These are phyloP conservation scores for Araneus ventricosus DNA, from an alignment of 1,140 invertebrate species.

Conservation along the genomic window DNA sequence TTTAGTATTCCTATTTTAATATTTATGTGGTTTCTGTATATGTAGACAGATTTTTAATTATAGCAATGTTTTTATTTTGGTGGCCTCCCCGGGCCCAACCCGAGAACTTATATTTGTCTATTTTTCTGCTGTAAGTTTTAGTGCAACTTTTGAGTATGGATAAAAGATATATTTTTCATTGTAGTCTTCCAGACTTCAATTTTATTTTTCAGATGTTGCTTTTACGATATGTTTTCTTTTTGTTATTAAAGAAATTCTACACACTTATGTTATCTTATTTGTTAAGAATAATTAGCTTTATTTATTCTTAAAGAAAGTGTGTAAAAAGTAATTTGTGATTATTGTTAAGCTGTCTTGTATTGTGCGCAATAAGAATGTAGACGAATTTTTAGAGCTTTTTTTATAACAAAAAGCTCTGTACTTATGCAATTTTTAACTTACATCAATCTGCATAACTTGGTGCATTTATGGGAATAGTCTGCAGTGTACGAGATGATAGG, in stretches of 20 bases:
- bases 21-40: constrained; percentile 69
- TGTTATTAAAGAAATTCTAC: constrained; percentile 52
- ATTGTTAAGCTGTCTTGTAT: constrained; percentile 73
- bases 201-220: constrained; percentile 51
- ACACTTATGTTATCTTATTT: constrained; percentile 61
- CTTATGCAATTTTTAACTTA: constrained; percentile 72
- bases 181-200: constrained; percentile 75
- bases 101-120: constrained; percentile 72
- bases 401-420: constrained; percentile 52
- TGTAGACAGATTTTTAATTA: constrained; percentile 72
- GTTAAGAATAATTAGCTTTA: constrained; percentile 71
- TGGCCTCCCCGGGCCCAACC: constrained; percentile 36
- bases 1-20: constrained; percentile 74
- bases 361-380: constrained; percentile 73
- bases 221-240: constrained; percentile 59
- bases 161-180: constrained; percentile 74
- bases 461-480: constrained; percentile 65
- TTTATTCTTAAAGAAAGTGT: constrained; percentile 62
- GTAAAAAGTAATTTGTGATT: constrained; percentile 72
- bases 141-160: constrained; percentile 63
- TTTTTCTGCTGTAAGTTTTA: constrained; percentile 70
- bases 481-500: constrained; percentile 17
- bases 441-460: constrained; percentile 71
- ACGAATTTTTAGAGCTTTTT: constrained; percentile 63
- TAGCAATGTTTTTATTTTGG: constrained; percentile 71